These are phyloP conservation scores for Acrobasis repandana DNA, from an alignment of 2,888 invertebrate species.

Conservation along the genomic window DNA sequence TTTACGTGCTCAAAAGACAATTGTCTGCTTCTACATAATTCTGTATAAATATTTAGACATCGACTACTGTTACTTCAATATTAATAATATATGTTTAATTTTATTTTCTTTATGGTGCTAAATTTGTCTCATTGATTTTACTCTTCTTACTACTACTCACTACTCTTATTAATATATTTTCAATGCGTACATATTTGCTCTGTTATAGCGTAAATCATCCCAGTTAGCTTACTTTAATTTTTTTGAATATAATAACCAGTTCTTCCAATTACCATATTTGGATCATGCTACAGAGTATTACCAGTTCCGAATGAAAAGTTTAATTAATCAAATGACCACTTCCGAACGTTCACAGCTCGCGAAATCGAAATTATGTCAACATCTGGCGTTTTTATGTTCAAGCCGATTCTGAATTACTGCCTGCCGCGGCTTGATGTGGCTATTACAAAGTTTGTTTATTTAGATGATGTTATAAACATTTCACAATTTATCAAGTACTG, in stretches of 20 bases:
- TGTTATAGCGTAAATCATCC: no score
- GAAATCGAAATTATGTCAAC: slow-evolving; percentile 8
- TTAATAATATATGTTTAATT: no score
- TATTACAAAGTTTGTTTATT: slow-evolving; percentile 5
- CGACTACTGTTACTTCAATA: no score
- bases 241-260: background rate
- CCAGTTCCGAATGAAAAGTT: background rate
- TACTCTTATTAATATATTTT: no score
- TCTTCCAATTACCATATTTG: background rate
- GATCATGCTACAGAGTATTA: background rate
- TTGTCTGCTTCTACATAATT: no score
- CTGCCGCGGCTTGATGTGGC: slow-evolving; percentile 15
- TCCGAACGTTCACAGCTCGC: background rate
- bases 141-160: no score
- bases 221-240: background rate
- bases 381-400: slow-evolving; percentile 19
- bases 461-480: background rate
- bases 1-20: no score
- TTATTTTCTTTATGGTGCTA: no score
- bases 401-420: slow-evolving; percentile 4
- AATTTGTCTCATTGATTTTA: no score
- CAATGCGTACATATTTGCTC: no score
- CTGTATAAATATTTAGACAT: no score
- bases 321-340: slow-evolving; percentile 19
- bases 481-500: background rate